A percentile compares a stretch with the other conserved stretches of the same genome.
phyloP scores from a whole-genome alignment of 2,888 invertebrate genomes.

The Tyria jacobaeae region DNA sequence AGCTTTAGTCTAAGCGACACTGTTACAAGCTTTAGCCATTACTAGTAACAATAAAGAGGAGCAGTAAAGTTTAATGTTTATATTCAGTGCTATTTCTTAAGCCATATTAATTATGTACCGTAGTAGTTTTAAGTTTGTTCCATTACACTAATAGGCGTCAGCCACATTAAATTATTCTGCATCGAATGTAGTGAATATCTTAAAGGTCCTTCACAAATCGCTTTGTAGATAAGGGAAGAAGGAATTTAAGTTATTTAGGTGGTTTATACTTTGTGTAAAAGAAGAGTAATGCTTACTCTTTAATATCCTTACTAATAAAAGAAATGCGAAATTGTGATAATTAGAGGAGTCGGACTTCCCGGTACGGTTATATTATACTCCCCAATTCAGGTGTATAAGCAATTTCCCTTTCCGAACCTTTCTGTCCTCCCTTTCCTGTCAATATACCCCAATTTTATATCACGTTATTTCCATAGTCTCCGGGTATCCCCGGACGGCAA shows the following conservation, averaged over 20 bases:
- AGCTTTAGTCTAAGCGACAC: constrained; percentile 58
- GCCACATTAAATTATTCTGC: constrained; percentile 26
- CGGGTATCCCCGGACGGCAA: no score
- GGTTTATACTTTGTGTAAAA: constrained; percentile 7
- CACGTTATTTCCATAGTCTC: no score
- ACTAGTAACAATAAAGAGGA: constrained; percentile 67
- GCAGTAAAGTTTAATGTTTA: constrained; percentile 81
- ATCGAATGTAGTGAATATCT: constrained; percentile 29
- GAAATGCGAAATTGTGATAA: no score
- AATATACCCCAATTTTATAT: no score
- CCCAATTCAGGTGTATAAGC: no score
- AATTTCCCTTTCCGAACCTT: no score
- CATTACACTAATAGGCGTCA: constrained; percentile 43
- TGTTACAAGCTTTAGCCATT: constrained; percentile 85
- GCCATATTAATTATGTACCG: constrained; percentile 45
- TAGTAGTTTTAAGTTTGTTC: constrained; percentile 39
- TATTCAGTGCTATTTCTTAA: constrained; percentile 53
- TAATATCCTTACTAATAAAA: no score
- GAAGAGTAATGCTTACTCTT: neutral
- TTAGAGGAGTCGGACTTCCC: no score
- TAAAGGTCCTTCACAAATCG: constrained; percentile 28
- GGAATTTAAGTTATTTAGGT: neutral
- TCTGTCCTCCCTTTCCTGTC: no score
- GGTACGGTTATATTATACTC: no score
- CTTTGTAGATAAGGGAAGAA: no score